Evolutionary conservation across 2,113 vertebrate species (phyloP).

Genomic region (Tetrao urogallus): DNA sequence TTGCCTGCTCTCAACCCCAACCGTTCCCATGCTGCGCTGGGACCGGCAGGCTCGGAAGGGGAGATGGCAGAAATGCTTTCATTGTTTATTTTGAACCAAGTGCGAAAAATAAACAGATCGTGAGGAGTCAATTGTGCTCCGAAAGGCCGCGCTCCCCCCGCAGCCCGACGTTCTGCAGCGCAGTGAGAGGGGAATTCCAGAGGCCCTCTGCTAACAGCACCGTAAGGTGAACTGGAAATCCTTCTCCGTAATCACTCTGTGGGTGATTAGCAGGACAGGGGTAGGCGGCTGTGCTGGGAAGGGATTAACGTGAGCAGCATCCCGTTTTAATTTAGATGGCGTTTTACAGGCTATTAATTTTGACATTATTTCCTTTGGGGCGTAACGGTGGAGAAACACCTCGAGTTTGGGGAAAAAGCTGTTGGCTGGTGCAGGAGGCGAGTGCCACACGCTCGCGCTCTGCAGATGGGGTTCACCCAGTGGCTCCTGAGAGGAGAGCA

Average conservation of each 20-base stretch:
- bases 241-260: background rate
- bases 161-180: background rate
- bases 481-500: accelerated
- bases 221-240: background rate
- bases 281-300: background rate
- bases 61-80: background rate
- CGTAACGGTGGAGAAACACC: background rate
- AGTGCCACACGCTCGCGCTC: accelerated
- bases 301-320: background rate
- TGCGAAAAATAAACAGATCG: background rate
- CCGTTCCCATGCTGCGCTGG: background rate
- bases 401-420: background rate
- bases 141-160: background rate
- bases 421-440: background rate
- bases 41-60: background rate
- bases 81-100: background rate
- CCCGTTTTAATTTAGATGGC: background rate
- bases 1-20: background rate
- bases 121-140: background rate
- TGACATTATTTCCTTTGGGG: background rate
- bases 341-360: background rate
- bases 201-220: background rate
- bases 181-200: background rate
- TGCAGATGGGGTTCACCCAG: accelerated
- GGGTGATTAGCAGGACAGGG: background rate